Conservation (phyloP, 2,113 vertebrate species). For the Panurus biarmicus region DNA sequence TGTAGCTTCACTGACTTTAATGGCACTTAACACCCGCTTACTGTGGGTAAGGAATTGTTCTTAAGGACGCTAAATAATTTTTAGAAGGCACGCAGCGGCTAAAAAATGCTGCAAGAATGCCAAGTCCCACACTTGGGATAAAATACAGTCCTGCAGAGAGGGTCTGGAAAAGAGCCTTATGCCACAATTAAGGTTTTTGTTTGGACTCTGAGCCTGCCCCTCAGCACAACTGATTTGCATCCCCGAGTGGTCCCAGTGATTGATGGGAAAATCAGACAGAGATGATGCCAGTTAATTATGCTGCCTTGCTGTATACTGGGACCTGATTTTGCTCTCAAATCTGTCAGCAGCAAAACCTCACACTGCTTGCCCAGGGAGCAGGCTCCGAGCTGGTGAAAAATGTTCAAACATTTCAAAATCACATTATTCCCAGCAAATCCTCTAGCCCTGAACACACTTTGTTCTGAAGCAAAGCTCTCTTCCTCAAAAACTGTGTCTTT, state of each 20-base stretch:
- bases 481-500: neutral
- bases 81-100: neutral
- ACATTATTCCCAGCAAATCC: neutral
- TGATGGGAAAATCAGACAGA: conserved; percentile 15
- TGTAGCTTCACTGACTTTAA: neutral
- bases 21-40: neutral
- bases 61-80: conserved; percentile 2
- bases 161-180: conserved; percentile 23
- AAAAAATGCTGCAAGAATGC: neutral
- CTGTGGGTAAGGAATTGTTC: neutral
- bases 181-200: conserved; percentile 41
- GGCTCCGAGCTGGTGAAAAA: neutral
- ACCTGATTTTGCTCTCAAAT: neutral
- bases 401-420: conserved; percentile 1
- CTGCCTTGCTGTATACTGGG: neutral
- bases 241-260: neutral
- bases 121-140: neutral
- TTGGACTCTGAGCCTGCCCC: conserved; percentile 1
- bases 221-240: conserved; percentile 18
- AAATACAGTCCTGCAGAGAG: conserved; percentile 4
- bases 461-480: conserved; percentile 36
- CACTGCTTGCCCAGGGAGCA: rapidly evolving
- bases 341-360: neutral
- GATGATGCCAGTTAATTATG: conserved; percentile 31
- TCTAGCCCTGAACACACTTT: neutral